These are phyloP conservation scores for Yponomeuta plumbellus DNA, from an alignment of 2,888 invertebrate genomes.

Conservation along the genomic window DNA sequence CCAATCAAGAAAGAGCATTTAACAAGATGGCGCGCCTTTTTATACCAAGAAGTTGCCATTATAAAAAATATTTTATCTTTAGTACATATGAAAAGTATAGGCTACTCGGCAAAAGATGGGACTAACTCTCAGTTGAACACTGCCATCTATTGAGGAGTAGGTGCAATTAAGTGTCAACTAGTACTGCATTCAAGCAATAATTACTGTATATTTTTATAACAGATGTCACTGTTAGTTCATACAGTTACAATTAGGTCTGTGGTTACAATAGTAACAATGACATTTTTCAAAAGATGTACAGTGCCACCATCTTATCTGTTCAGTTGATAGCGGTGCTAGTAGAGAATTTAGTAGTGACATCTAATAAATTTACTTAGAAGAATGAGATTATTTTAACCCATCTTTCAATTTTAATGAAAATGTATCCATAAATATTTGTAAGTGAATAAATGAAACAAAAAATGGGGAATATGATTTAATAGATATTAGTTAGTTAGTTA, in stretches of 20 bases:
- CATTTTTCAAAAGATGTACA: no score
- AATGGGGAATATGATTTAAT: no score
- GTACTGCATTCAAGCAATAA: neutral
- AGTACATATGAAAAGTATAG: neutral
- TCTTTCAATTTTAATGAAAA: no score
- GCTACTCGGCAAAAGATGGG: constrained; percentile 29
- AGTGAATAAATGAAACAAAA: no score
- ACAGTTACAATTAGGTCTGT: neutral
- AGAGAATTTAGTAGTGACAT: no score
- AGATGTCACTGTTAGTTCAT: neutral
- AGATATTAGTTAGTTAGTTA: no score
- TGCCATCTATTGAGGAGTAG: constrained; percentile 32
- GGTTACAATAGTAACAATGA: no score
- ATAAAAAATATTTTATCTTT: constrained; percentile 21
- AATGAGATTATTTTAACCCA: no score
- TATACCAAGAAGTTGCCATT: constrained; percentile 55
- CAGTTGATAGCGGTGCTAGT: no score
- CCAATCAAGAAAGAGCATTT: constrained; percentile 66
- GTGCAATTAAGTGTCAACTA: neutral
- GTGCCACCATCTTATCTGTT: no score
- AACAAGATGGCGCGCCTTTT: constrained; percentile 43
- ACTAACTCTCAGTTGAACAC: neutral
- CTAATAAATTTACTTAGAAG: no score
- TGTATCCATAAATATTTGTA: no score
- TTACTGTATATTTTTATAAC: neutral